phyloP scores from a whole-genome alignment of 2,113 vertebrate genomes.

The Cebus imitator region DNA sequence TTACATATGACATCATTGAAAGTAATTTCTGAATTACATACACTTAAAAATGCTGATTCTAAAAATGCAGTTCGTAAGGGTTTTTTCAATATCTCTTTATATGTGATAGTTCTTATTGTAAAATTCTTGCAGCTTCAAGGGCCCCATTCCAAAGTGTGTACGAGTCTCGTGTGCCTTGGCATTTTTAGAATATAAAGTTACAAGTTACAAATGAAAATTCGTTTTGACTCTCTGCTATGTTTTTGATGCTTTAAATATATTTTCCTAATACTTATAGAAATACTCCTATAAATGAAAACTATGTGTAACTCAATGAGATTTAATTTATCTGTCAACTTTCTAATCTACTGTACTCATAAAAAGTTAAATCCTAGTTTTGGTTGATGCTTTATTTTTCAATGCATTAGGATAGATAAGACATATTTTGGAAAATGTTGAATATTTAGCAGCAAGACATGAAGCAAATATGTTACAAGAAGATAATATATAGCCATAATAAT shows the following conservation, averaged over 20 bases:
- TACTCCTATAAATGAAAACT: background rate
- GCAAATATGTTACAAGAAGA: background rate
- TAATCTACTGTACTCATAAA: background rate
- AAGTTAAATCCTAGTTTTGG: background rate
- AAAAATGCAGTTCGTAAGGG: background rate
- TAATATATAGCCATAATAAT: background rate
- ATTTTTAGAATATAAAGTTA: slow-evolving; percentile 28
- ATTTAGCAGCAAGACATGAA: background rate
- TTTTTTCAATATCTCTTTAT: background rate
- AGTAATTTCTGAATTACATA: slow-evolving; percentile 1
- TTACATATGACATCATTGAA: slow-evolving; percentile 22
- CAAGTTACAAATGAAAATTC: background rate
- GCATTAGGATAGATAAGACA: background rate
- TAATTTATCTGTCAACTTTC: background rate
- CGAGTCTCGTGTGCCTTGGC: background rate
- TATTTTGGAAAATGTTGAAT: background rate
- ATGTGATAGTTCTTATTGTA: background rate
- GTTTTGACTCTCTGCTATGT: background rate
- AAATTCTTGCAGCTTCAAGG: background rate
- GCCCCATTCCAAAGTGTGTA: background rate
- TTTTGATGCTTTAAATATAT: background rate
- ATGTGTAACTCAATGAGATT: background rate
- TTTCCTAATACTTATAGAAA: background rate
- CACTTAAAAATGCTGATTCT: slow-evolving; percentile 13
- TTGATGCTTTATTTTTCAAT: background rate